phyloP scores from a whole-genome alignment of 2,888 invertebrate species.

The Lasiommata megera region DNA sequence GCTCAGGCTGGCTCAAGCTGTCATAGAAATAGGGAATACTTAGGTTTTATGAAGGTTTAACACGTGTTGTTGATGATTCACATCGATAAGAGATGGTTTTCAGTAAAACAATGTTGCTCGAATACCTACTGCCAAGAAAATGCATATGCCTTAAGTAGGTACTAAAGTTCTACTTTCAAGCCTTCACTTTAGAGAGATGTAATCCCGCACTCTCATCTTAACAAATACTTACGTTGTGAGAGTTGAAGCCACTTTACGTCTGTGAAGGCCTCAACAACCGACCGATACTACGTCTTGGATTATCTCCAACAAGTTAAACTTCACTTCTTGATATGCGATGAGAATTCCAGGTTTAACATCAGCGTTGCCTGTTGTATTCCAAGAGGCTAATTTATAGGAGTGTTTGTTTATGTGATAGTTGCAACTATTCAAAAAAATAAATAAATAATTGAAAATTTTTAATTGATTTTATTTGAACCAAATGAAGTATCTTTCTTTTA shows the following conservation, averaged over 20 bases:
- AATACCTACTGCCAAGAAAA: no score
- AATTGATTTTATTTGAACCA: no score
- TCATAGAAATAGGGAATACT: no score
- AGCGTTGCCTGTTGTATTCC: slow-evolving; percentile 21
- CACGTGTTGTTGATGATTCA: no score
- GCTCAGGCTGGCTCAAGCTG: no score
- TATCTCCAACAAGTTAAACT: slow-evolving; percentile 24
- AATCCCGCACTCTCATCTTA: not conserved
- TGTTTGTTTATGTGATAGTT: slow-evolving; percentile 15
- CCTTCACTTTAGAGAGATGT: not conserved
- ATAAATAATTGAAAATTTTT: no score
- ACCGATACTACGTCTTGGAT: slow-evolving; percentile 23
- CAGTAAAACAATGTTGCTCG: no score
- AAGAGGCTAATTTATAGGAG: slow-evolving; percentile 24
- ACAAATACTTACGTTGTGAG: not conserved
- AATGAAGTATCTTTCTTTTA: no score
- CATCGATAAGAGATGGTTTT: no score
- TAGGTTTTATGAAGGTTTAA: no score
- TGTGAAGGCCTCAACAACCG: slow-evolving; percentile 2
- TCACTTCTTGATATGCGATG: slow-evolving; percentile 19
- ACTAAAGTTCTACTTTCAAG: not conserved
- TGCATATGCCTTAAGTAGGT: no score
- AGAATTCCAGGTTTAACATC: slow-evolving; percentile 22
- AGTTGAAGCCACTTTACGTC: not conserved
- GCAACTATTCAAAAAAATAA: no score